These are phyloP conservation scores for Agrypnus murinus DNA, from an alignment of 2,888 invertebrate genomes.

Conservation along the genomic window DNA sequence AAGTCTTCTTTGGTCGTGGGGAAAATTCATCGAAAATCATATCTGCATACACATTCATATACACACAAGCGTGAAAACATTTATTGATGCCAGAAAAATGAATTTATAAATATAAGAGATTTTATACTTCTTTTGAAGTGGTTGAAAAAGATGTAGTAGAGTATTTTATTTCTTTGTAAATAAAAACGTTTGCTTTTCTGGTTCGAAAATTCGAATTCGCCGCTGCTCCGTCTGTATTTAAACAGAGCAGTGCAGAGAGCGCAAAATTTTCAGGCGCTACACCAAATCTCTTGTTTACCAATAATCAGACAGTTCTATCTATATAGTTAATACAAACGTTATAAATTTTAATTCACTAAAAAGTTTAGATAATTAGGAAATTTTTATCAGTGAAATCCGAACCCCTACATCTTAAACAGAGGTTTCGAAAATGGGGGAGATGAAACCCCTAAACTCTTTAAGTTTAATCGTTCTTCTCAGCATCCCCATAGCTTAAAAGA, in stretches of 20 bases:
- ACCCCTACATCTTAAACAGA: background rate
- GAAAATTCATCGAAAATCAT: constrained; percentile 3
- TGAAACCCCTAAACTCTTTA: constrained; percentile 15
- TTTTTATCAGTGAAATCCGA: background rate
- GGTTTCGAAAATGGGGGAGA: constrained; percentile 5
- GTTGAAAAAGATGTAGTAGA: background rate
- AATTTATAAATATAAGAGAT: constrained; percentile 4
- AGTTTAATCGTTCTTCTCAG: constrained; percentile 10
- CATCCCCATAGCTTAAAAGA: background rate
- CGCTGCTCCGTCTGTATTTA: too few relatives aligned
- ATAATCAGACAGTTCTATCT: too few relatives aligned
- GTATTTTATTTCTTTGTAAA: too few relatives aligned
- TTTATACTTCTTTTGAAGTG: constrained; percentile 1
- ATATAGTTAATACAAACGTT: too few relatives aligned
- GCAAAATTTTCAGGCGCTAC: too few relatives aligned
- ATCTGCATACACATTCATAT: background rate
- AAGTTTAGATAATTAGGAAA: background rate
- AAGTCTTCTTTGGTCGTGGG: background rate
- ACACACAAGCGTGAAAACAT: background rate
- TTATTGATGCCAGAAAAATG: constrained; percentile 1
- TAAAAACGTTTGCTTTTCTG: too few relatives aligned
- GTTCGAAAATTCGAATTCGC: too few relatives aligned
- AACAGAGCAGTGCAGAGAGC: too few relatives aligned
- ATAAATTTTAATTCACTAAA: too few relatives aligned
- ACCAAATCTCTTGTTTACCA: too few relatives aligned